A percentile compares a stretch with the other conserved stretches of the same genome.
These are phyloP conservation scores for Leptinotarsa undecemlineata DNA, from an alignment of 1,140 invertebrate genomes.

Conservation along the genomic window DNA sequence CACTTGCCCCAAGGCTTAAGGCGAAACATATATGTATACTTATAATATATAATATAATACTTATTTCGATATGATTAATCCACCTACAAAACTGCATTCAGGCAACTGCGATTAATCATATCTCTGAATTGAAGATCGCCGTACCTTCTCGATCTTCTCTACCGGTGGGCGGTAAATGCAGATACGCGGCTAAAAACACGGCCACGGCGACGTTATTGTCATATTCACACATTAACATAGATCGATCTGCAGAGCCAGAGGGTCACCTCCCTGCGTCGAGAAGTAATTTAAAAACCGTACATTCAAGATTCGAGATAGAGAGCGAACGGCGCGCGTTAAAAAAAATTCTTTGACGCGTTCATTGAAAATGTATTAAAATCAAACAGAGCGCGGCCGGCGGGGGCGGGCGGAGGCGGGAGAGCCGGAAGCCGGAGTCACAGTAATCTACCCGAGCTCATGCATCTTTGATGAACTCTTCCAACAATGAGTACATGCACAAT, in stretches of 20 bases:
- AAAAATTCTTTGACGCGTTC: constrained; percentile 49
- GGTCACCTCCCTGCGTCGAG: not conserved
- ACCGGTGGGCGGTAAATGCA: constrained; percentile 7
- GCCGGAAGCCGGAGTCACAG: constrained; percentile 13
- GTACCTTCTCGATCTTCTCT: not conserved
- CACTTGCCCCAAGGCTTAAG: too few species aligned
- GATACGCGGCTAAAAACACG: not conserved
- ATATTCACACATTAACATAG: constrained; percentile 3
- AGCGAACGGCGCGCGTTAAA: not conserved
- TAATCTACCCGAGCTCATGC: constrained; percentile 42
- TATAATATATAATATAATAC: too few species aligned
- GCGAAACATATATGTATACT: too few species aligned
- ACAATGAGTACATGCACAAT: constrained; percentile 53
- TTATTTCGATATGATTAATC: too few species aligned
- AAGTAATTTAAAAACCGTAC: constrained; percentile 28
- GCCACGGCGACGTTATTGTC: not conserved
- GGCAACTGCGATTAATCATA: too few species aligned
- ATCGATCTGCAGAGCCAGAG: constrained; percentile 2
- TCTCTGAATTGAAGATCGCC: not conserved
- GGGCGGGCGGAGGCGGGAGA: not conserved
- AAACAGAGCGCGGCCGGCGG: constrained; percentile 43
- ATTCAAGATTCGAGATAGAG: constrained; percentile 36
- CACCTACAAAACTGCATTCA: too few species aligned
- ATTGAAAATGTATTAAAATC: constrained; percentile 56
- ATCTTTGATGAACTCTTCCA: constrained; percentile 49